These are phyloP conservation scores for Tholera decimalis DNA, from an alignment of 2,888 invertebrate genomes.

Conservation along the genomic window DNA sequence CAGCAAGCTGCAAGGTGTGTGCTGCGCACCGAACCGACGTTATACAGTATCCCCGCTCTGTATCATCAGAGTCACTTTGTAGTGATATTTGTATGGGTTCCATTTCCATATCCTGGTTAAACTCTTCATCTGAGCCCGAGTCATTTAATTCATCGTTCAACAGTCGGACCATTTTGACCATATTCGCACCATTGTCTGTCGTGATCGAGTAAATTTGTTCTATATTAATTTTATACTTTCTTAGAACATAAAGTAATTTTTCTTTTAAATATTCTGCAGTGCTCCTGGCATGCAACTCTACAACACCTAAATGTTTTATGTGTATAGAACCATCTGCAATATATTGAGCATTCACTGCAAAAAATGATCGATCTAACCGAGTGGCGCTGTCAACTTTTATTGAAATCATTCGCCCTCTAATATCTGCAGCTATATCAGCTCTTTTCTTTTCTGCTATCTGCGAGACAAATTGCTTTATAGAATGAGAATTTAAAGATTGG, in stretches of 20 bases:
- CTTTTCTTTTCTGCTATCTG: no score
- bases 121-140: neutral
- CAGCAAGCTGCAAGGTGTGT: constrained; percentile 6
- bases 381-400: neutral
- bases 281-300: constrained; percentile 2
- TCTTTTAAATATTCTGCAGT: constrained; percentile 2
- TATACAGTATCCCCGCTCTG: neutral
- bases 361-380: constrained; percentile 3
- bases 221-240: no score
- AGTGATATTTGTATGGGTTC: neutral
- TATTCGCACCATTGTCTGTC: constrained; percentile 11
- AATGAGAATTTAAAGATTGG: no score
- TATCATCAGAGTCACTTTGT: neutral
- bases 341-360: constrained; percentile 13
- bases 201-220: neutral
- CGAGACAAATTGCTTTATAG: no score
- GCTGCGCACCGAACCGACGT: constrained; percentile 1
- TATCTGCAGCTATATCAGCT: no score
- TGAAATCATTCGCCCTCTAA: no score
- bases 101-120: neutral
- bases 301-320: neutral
- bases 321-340: neutral
- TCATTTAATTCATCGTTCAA: neutral
- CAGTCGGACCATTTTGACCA: constrained; percentile 1
- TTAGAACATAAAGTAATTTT: neutral